Evolutionary conservation across 2,797 vertebrate genomes (phyloP), one percentile per base, ranked within the genome.

Genomic region (Sciurus carolinensis): DNA sequence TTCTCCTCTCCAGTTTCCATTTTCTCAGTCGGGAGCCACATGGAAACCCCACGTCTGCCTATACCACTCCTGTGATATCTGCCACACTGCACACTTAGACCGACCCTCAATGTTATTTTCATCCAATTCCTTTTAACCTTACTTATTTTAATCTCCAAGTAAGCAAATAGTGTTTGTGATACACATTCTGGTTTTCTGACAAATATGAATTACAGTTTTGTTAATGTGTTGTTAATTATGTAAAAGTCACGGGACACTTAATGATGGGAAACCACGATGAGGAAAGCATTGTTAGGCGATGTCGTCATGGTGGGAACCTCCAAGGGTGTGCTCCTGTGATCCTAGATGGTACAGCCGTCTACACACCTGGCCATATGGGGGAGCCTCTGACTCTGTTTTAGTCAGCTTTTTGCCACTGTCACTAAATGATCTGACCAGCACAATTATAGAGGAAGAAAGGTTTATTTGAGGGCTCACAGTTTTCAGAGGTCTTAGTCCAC

Each of bases 101-200:
- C 5, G 0, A 36, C 11, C 5, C 4, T 67, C 28, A 26, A 13
- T 52, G 3, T 12, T 24, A n/a, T 72, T 69, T 44, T 79, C 33
- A 30, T 81, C 85, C 39, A 72, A n/a, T 20, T 84, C 24, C 13
- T 54, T 67, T 52, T 79, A 66, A 57, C 26, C n/a, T 79, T 18
- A 44, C 54, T 39, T 86, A 71, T 79, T 86, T 94, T 77, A 72
- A 79, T 93, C 52, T 93, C 64, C 54, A 90, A 64, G 5, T 54
- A 64, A 86, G 17, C 30, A 75, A 39, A 30, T 67, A 47, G 28
- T 54, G 64, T 71, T 73, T 47, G n/a, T 57, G 30, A 59, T 82
- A 3, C 90, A 36, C 84, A 88, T 95, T 87, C 14, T 72, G 4
- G 76, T 91, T 88, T 92, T 44, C 44, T 81, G 84, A 89, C 57